Conservation (phyloP, 2,888 invertebrate genomes). For the Nephrotoma guestfalica region DNA sequence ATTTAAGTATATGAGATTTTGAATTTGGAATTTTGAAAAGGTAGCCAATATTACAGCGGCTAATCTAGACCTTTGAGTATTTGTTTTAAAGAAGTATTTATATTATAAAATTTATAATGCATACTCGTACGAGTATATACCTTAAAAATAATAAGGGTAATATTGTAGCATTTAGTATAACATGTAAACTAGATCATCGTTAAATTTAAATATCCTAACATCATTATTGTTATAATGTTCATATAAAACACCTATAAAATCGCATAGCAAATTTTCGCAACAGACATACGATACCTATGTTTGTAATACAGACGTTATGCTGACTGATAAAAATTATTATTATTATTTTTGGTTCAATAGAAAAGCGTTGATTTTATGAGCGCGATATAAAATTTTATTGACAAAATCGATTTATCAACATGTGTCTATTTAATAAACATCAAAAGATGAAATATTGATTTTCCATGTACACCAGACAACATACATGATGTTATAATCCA, state of each 20-base stretch:
- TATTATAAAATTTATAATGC: no score
- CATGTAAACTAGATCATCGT: not conserved
- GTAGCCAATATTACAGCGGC: no score
- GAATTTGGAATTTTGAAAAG: no score
- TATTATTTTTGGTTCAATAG: not conserved
- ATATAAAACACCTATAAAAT: not conserved
- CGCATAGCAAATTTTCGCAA: not conserved
- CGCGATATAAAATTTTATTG: not conserved
- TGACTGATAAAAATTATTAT: not conserved
- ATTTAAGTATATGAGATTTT: no score
- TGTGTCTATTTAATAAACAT: not conserved
- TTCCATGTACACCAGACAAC: not conserved
- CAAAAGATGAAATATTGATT: not conserved
- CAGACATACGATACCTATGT: not conserved
- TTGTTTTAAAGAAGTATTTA: no score
- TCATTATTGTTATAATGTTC: not conserved
- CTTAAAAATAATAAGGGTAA: not conserved
- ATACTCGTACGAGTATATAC: no score
- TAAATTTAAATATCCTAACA: not conserved
- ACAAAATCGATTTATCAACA: not conserved
- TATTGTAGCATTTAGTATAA: not conserved
- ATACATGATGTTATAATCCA: not conserved
- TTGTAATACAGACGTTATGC: not conserved
- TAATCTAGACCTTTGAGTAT: no score
- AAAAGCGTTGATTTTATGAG: not conserved